These are phyloP conservation scores for Ctena decussata DNA, from an alignment of 2,888 invertebrate species.

Conservation along the genomic window DNA sequence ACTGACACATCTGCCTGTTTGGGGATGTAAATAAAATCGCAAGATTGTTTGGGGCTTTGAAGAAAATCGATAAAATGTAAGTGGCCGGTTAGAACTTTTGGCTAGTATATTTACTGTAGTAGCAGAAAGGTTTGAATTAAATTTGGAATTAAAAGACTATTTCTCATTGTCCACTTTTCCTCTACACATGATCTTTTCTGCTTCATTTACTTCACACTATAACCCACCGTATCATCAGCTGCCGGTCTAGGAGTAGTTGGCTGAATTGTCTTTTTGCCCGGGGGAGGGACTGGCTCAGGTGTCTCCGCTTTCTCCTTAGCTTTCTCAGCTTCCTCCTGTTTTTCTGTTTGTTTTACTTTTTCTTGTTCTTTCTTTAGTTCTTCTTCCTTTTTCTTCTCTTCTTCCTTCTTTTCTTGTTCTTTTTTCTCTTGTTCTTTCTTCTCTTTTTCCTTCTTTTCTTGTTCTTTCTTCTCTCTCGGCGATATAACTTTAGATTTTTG, in stretches of 20 bases:
- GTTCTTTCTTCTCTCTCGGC: not conserved
- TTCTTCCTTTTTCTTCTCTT: not conserved
- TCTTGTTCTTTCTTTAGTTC: not conserved
- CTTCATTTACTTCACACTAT: no score
- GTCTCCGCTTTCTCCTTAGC: not conserved
- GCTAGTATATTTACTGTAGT: no score
- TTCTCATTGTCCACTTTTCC: no score
- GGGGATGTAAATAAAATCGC: no score
- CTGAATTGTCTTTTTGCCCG: slow-evolving; percentile 48
- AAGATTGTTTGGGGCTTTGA: no score
- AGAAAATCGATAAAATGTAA: no score
- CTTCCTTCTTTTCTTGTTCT: not conserved
- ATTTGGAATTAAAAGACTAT: no score
- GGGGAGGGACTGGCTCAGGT: not conserved
- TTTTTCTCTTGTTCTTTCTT: slow-evolving; percentile 1
- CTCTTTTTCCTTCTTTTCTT: not conserved
- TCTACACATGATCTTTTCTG: no score
- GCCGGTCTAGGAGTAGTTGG: slow-evolving; percentile 57
- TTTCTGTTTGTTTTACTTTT: not conserved
- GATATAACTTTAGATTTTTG: not conserved
- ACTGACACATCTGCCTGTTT: no score
- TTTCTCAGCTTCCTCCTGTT: not conserved
- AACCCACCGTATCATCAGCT: slow-evolving; percentile 27
- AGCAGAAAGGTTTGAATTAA: no score
- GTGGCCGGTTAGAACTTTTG: no score